Conservation (phyloP, 2,113 vertebrate species). For the Oryzias celebensis region DNA sequence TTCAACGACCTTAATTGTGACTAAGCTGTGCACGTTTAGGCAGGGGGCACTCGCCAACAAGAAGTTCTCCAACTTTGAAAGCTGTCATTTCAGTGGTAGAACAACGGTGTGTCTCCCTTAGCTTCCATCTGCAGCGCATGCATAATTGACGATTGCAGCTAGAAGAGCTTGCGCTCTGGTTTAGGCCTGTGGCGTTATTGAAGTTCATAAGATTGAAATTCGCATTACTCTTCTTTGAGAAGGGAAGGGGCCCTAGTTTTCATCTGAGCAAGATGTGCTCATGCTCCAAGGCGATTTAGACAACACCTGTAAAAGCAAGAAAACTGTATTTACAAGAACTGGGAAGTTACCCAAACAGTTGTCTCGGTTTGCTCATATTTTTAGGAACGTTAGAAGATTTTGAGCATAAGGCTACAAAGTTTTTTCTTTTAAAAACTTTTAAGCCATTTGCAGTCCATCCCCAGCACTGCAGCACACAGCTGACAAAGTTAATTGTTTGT, state of each 20-base stretch:
- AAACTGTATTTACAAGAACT: background rate
- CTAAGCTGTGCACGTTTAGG: slow-evolving; percentile 4
- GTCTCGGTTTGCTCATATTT: too few species aligned
- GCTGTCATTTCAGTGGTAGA: slow-evolving; percentile 28
- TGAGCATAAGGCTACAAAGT: too few species aligned
- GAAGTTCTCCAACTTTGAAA: slow-evolving; percentile 22
- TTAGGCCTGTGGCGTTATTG: background rate
- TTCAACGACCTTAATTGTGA: slow-evolving; percentile 14
- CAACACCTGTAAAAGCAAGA: background rate
- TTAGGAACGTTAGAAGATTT: too few species aligned
- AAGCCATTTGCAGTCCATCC: background rate
- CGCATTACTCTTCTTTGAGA: background rate
- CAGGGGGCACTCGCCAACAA: background rate
- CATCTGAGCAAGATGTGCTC: background rate
- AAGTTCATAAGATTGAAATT: slow-evolving; percentile 13
- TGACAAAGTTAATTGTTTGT: background rate
- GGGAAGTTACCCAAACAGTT: background rate
- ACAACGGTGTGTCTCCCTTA: slow-evolving; percentile 23
- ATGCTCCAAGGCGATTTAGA: background rate
- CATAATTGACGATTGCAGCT: slow-evolving; percentile 48
- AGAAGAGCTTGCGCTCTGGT: background rate
- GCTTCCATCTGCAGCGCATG: slow-evolving; percentile 35
- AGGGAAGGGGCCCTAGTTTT: background rate
- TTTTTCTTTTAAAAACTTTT: too few species aligned
- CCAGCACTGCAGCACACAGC: background rate